These are phyloP conservation scores for Carassius auratus DNA, from an alignment of 2,113 vertebrate species.

Conservation along the genomic window DNA sequence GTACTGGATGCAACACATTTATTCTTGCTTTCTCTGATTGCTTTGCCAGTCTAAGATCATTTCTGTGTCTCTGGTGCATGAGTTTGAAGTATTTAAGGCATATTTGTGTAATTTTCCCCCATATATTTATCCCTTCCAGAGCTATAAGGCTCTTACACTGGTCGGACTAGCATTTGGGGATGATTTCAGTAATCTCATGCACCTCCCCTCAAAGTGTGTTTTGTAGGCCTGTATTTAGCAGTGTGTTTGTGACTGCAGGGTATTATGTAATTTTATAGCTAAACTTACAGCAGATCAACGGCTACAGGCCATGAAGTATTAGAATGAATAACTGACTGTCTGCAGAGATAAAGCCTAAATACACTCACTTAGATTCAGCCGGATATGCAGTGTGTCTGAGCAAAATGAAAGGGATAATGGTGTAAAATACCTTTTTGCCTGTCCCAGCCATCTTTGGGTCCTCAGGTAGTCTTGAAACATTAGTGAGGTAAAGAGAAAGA, in stretches of 20 bases:
- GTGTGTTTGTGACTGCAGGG: neutral
- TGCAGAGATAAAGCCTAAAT: constrained; percentile 3
- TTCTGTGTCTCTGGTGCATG: neutral
- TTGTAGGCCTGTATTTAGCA: neutral
- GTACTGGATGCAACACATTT: neutral
- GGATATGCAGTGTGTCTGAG: neutral
- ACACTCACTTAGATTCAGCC: neutral
- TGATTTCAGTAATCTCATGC: constrained; percentile 11
- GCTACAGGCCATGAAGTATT: constrained; percentile 12
- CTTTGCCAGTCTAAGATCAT: neutral
- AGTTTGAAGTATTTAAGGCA: neutral
- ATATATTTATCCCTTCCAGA: constrained; percentile 29
- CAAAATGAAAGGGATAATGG: neutral
- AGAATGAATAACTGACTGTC: neutral
- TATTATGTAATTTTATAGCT: constrained; percentile 23
- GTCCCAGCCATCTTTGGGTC: neutral
- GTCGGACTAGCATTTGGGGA: constrained; percentile 6
- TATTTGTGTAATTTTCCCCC: constrained; percentile 15
- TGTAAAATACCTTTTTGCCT: constrained; percentile 10
- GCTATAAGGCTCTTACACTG: constrained; percentile 14
- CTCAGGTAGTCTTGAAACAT: too few species aligned
- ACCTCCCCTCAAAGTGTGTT: constrained; percentile 25
- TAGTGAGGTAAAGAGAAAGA: too few species aligned
- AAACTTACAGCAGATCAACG: constrained; percentile 24
- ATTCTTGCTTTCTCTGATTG: neutral